These are phyloP conservation scores for Seriola rivoliana DNA, from an alignment of 2,113 vertebrate genomes.

Conservation along the genomic window DNA sequence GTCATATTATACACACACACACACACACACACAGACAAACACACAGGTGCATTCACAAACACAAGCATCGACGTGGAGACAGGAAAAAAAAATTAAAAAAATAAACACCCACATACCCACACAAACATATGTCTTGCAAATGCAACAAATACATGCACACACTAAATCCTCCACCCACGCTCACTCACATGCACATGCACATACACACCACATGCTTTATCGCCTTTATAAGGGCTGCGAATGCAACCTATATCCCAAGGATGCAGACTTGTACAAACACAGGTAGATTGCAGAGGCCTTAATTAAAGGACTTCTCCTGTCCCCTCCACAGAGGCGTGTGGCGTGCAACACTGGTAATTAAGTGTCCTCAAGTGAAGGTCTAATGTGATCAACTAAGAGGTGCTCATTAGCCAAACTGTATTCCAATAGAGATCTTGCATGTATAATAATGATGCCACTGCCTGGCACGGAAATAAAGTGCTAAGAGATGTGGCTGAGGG, in stretches of 20 bases:
- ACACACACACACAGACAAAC: constrained; percentile 33
- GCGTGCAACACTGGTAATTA: constrained; percentile 82
- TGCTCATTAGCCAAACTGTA: constrained; percentile 83
- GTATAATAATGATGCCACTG: constrained; percentile 76
- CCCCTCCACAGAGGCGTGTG: constrained; percentile 65
- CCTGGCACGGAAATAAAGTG: constrained; percentile 68
- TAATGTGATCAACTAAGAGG: constrained; percentile 85
- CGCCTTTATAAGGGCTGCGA: constrained; percentile 30
- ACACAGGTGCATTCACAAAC: constrained; percentile 20
- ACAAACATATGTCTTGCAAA: constrained; percentile 68
- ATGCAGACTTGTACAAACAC: constrained; percentile 69
- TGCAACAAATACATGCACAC: constrained; percentile 35
- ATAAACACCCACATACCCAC: constrained; percentile 62
- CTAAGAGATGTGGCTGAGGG: constrained; percentile 70
- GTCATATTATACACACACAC: constrained; percentile 60
- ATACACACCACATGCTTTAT: constrained; percentile 39
- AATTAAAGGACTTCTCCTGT: constrained; percentile 75
- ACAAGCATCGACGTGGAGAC: constrained; percentile 27
- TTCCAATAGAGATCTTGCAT: constrained; percentile 77
- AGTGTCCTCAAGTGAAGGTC: constrained; percentile 83
- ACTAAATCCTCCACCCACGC: constrained; percentile 36
- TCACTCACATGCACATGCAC: constrained; percentile 16
- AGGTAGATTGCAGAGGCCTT: constrained; percentile 75
- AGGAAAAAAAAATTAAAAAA: constrained; percentile 33
- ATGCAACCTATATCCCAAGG: constrained; percentile 38